These are phyloP conservation scores for Pristionchus fissidentatus DNA, from an alignment of 2,888 invertebrate genomes.

Conservation along the genomic window DNA sequence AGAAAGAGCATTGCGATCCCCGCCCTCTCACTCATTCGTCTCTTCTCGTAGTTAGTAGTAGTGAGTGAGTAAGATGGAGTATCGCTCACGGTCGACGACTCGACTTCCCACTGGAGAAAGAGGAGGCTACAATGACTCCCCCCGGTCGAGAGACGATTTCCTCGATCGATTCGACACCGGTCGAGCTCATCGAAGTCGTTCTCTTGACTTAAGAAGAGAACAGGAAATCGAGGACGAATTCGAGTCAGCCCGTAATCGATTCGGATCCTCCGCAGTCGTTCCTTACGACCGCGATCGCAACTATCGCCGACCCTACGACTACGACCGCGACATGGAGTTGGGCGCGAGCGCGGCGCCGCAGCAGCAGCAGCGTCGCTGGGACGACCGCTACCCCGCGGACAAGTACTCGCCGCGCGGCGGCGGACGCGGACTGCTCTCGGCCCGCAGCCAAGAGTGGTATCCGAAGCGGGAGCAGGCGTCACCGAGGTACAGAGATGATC, in stretches of 20 bases:
- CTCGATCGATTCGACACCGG: constrained; percentile 47
- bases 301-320: constrained; percentile 22
- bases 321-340: neutral
- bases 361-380: constrained; percentile 40
- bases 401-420: constrained; percentile 16
- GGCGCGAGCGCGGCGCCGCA: neutral
- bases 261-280: constrained; percentile 24
- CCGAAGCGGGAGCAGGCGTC: constrained; percentile 34
- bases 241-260: constrained; percentile 34
- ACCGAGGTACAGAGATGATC: constrained; percentile 28
- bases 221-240: constrained; percentile 46
- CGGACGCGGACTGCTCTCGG: neutral
- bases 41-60: constrained; percentile 26
- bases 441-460: constrained; percentile 50
- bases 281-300: constrained; percentile 37
- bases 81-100: constrained; percentile 45
- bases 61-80: constrained; percentile 31
- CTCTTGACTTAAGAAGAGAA: constrained; percentile 43
- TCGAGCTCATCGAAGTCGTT: constrained; percentile 41
- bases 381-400: neutral
- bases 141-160: constrained; percentile 21
- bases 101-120: constrained; percentile 24
- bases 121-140: constrained; percentile 24
- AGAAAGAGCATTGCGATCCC: neutral
- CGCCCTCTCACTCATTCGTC: neutral